phyloP scores from a whole-genome alignment of 2,113 vertebrate genomes.

The Phrynosoma blainvillii region DNA sequence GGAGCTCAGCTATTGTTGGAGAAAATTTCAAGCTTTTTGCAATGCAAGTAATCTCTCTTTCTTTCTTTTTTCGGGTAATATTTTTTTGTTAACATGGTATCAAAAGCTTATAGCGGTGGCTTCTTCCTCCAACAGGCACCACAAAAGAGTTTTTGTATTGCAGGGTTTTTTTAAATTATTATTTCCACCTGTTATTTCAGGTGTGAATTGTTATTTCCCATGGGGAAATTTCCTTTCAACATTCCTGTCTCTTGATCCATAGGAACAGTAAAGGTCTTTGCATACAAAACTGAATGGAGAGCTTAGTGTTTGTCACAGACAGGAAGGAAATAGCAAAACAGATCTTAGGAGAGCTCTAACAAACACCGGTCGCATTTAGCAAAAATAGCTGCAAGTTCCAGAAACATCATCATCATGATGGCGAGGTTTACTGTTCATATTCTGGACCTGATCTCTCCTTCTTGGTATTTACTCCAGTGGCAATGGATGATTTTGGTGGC shows the following conservation, averaged over 20 bases:
- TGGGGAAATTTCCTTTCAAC: fast-evolving
- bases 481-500: no score
- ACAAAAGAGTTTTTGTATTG: background rate
- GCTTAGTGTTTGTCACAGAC: background rate
- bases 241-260: background rate
- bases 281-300: background rate
- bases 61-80: background rate
- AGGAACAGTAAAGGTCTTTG: background rate
- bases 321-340: fast-evolving
- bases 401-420: background rate
- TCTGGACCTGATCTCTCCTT: no score
- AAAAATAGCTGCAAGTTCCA: background rate
- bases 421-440: background rate
- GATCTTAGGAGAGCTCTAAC: background rate
- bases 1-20: fast-evolving
- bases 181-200: fast-evolving
- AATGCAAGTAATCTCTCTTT: fast-evolving
- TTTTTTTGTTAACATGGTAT: background rate
- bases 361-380: background rate
- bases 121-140: fast-evolving
- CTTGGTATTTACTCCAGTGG: no score
- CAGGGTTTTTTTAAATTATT: background rate
- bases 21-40: background rate
- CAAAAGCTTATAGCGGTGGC: fast-evolving
- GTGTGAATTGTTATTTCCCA: fast-evolving